Evolutionary conservation across 2,113 vertebrate species (phyloP).

Genomic region (Engystomops pustulosus): DNA sequence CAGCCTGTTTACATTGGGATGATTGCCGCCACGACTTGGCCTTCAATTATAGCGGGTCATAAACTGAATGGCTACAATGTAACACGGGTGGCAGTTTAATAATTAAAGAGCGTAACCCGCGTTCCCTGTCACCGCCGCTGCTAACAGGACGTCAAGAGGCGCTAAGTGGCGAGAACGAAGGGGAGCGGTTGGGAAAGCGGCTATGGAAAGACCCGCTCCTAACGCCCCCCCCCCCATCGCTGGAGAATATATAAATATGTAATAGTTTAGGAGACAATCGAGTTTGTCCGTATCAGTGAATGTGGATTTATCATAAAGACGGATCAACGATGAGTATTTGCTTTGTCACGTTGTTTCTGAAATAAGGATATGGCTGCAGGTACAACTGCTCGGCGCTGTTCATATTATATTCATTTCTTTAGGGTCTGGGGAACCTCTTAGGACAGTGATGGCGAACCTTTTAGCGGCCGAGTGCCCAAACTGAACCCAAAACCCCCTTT

Average conservation of each 20-base stretch:
- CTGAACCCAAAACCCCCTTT: no score
- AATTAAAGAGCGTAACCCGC: constrained; percentile 16
- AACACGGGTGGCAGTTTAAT: constrained; percentile 36
- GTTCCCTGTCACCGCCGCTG: constrained; percentile 5
- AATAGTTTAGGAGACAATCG: not conserved
- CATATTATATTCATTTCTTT: not conserved
- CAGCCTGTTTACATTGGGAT: not conserved
- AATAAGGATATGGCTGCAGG: not conserved
- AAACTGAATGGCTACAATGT: not conserved
- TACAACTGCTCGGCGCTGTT: no score
- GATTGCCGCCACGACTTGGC: not conserved
- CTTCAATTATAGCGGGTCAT: constrained; percentile 35
- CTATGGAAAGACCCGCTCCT: no score
- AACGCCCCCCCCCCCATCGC: not conserved
- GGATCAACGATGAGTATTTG: not conserved
- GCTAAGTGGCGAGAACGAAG: constrained; percentile 2
- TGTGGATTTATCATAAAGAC: no score
- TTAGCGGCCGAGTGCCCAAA: no score
- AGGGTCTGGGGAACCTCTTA: not conserved
- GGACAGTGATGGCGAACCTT: no score
- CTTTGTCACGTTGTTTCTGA: not conserved
- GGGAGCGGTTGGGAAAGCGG: not conserved
- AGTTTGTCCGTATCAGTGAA: not conserved
- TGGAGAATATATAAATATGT: not conserved
- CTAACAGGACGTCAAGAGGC: constrained; percentile 8